Evolutionary conservation across 2,888 invertebrate species (phyloP).

Genomic region (Herminia tarsipennalis): DNA sequence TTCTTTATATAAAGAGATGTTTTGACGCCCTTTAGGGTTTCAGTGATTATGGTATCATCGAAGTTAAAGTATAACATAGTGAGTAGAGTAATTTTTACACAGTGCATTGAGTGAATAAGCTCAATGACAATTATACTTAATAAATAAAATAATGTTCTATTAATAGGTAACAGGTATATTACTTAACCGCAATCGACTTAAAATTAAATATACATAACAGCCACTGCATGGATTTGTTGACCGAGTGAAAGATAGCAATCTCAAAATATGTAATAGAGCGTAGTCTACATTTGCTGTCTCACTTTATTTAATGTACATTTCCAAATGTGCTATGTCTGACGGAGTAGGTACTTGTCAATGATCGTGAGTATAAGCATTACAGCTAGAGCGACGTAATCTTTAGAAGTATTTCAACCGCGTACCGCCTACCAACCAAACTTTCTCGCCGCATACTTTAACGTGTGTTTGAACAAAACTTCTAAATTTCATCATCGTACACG

Average conservation of each 20-base stretch:
- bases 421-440: conserved; percentile 43
- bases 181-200: too few relatives aligned
- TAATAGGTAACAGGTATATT: too few relatives aligned
- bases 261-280: conserved; percentile 11
- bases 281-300: conserved; percentile 37
- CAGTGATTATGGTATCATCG: too few relatives aligned
- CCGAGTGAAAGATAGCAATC: conserved; percentile 22
- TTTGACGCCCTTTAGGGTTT: too few relatives aligned
- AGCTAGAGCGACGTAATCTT: conserved; percentile 39
- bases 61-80: too few relatives aligned
- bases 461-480: conserved; percentile 31
- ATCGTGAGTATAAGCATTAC: conserved; percentile 18
- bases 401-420: conserved; percentile 45
- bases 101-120: too few relatives aligned
- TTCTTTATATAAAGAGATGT: too few relatives aligned
- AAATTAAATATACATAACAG: too few relatives aligned
- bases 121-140: too few relatives aligned
- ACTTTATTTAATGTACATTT: conserved; percentile 47
- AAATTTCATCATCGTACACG: conserved; percentile 31
- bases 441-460: conserved; percentile 46
- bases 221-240: too few relatives aligned
- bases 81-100: too few relatives aligned
- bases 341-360: conserved; percentile 4
- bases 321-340: conserved; percentile 27
- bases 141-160: too few relatives aligned